These are phyloP conservation scores for Junco hyemalis DNA, from an alignment of 2,113 vertebrate species.

Conservation along the genomic window DNA sequence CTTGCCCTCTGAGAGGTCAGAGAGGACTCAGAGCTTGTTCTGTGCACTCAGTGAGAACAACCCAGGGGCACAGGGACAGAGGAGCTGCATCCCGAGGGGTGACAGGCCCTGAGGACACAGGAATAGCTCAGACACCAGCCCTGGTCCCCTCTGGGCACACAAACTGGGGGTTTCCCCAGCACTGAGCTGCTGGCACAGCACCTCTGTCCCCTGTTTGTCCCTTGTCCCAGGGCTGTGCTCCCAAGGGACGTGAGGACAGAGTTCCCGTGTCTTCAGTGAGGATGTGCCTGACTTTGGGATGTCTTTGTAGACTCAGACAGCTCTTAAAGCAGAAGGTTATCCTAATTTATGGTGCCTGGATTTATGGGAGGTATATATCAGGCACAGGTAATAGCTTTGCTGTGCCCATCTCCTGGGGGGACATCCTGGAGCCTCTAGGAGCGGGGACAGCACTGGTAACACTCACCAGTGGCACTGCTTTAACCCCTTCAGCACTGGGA, in stretches of 20 bases:
- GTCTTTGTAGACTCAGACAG: constrained; percentile 42
- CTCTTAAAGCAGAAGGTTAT: constrained; percentile 52
- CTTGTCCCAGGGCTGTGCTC: background rate
- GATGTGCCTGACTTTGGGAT: constrained; percentile 53
- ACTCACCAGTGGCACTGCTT: no score
- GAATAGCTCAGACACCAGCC: background rate
- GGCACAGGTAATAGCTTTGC: background rate
- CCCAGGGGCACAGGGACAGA: background rate
- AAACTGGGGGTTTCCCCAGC: background rate
- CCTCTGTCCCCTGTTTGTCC: background rate
- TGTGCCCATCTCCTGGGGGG: background rate
- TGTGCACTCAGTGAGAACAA: background rate
- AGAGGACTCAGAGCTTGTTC: background rate
- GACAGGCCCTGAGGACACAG: background rate
- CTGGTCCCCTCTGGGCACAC: background rate
- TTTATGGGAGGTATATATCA: constrained; percentile 49
- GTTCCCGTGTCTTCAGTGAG: background rate
- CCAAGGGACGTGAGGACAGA: background rate
- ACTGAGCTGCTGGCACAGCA: background rate
- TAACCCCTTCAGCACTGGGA: no score
- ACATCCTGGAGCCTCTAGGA: background rate
- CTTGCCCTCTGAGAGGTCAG: background rate
- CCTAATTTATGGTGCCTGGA: constrained; percentile 39
- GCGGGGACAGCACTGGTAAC: background rate
- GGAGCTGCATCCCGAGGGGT: rapidly evolving